Conservation (phyloP, 2,113 vertebrate species). For the Arvicanthis niloticus region DNA sequence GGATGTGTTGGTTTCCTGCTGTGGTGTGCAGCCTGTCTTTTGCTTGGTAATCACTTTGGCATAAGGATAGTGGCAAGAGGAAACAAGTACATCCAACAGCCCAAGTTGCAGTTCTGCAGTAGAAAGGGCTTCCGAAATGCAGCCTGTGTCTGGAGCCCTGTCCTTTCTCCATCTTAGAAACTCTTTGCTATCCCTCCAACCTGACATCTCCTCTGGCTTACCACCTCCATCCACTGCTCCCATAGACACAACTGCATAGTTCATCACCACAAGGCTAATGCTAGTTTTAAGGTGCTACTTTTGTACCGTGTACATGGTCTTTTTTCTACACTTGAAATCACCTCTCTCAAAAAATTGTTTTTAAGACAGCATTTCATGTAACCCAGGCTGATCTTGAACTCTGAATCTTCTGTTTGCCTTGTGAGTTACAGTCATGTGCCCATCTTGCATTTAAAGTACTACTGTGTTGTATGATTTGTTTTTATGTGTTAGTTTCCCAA, state of each 20-base stretch:
- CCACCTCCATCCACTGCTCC: neutral
- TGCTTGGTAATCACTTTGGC: neutral
- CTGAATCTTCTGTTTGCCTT: neutral
- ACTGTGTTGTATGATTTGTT: conserved; percentile 7
- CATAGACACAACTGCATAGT: neutral
- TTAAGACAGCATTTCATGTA: neutral
- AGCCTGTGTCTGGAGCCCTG: neutral
- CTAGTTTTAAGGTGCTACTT: neutral
- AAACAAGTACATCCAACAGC: neutral
- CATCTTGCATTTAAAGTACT: neutral
- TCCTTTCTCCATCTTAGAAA: conserved; percentile 31
- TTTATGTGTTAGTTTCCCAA: neutral
- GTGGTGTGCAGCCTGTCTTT: conserved; percentile 38
- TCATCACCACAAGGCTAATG: neutral
- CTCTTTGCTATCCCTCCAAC: neutral
- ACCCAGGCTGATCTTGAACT: neutral
- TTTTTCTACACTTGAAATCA: conserved; percentile 16
- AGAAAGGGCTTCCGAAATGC: neutral
- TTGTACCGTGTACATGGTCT: neutral
- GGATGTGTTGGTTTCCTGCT: neutral
- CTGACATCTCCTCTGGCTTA: neutral
- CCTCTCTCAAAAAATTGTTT: neutral
- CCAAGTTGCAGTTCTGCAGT: neutral
- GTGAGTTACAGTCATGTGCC: neutral
- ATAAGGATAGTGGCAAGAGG: neutral